Evolutionary conservation across 2,797 vertebrate genomes (phyloP).

Genomic region (Chelon labrosus): DNA sequence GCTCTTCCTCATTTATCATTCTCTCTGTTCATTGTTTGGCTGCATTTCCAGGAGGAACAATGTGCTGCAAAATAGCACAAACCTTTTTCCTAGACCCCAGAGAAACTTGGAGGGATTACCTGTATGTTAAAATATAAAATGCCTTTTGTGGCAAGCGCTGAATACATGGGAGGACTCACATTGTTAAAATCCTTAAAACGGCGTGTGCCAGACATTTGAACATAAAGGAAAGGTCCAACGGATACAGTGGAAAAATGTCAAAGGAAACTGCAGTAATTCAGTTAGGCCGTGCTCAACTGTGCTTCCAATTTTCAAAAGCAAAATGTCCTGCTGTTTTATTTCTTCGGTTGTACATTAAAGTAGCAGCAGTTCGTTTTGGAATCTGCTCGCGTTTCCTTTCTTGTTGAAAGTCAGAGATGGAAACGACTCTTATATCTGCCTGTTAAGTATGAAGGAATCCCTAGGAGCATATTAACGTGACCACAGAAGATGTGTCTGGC

Average conservation of each 20-base stretch:
- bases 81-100: slow-evolving; percentile 20
- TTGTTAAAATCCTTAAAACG: neutral
- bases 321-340: slow-evolving; percentile 1
- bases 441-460: neutral
- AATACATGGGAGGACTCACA: no score
- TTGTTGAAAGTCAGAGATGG: neutral
- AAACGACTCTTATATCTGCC: neutral
- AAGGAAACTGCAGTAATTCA: neutral
- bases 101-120: slow-evolving; percentile 19
- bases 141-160: slow-evolving; percentile 5
- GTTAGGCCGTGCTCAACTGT: neutral
- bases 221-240: slow-evolving; percentile 1
- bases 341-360: neutral
- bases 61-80: slow-evolving; percentile 24
- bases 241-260: neutral
- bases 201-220: neutral
- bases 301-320: slow-evolving; percentile 13
- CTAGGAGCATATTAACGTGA: neutral
- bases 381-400: neutral
- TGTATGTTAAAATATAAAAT: slow-evolving; percentile 17
- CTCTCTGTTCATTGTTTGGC: slow-evolving; percentile 59
- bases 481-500: neutral
- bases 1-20: slow-evolving; percentile 58
- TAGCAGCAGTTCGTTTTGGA: neutral
- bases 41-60: slow-evolving; percentile 51